Evolutionary conservation across 2,797 vertebrate species (phyloP).

Genomic region (Lepus oiostolus): DNA sequence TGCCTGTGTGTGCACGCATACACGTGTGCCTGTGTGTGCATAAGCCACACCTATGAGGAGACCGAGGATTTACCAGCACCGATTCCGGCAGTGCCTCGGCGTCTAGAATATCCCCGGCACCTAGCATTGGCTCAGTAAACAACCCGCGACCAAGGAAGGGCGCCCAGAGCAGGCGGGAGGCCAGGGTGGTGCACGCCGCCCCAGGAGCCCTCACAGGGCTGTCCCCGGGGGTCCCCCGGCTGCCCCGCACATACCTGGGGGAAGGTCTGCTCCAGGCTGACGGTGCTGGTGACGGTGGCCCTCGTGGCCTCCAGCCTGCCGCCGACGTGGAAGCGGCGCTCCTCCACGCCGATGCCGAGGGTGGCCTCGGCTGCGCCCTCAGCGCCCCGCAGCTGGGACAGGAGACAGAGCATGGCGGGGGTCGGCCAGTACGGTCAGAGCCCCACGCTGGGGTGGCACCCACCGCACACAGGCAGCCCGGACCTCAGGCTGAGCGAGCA

Average conservation of each 20-base stretch:
- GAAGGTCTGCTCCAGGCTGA: constrained; percentile 81
- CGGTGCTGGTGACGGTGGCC: constrained; percentile 24
- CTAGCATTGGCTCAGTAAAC: not conserved
- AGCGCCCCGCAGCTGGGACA: constrained; percentile 77
- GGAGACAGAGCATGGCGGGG: no score
- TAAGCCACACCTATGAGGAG: not conserved
- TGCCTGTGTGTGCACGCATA: no score
- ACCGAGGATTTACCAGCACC: not conserved
- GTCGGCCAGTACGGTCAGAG: no score
- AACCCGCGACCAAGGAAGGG: no score
- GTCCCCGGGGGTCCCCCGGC: not conserved
- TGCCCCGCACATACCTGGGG: constrained; percentile 78
- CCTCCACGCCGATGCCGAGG: constrained; percentile 72
- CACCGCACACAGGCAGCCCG: not conserved
- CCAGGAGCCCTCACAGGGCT: not conserved
- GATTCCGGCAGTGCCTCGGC: not conserved
- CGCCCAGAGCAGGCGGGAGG: not conserved
- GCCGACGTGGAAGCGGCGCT: constrained; percentile 63
- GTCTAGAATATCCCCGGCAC: not conserved
- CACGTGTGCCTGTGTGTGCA: no score
- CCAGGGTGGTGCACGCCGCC: not conserved
- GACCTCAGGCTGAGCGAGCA: not conserved
- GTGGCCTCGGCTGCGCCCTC: constrained; percentile 74
- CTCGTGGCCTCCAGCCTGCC: constrained; percentile 64
- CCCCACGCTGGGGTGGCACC: no score